Evolutionary conservation across 1,140 invertebrate species (phyloP), one percentile per base, ranked within the genome.

Genomic region (Pantala flavescens): DNA sequence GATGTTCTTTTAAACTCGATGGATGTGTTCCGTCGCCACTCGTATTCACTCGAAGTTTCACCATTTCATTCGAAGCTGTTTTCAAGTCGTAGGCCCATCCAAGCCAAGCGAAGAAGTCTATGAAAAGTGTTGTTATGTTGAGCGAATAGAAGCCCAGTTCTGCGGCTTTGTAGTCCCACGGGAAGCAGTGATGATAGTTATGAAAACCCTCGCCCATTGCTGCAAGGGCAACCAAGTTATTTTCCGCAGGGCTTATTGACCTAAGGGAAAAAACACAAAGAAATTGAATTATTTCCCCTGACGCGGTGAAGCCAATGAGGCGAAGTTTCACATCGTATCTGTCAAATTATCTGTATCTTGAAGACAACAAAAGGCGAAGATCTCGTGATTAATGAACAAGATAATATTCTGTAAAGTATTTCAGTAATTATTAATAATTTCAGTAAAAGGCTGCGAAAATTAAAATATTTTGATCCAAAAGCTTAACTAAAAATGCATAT

Each of bases 101-200:
- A 23, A 88, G 75, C 19, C 74, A 71, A 9, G 83, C 82, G 77
- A 83, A 82, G 12, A 82, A 78, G 77, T 87, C 85, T 75, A 88
- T 86, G 76, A 89, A 84, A 0, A 85, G 71, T 0, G 89, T 91
- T 0, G 90, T 92, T 0, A 81, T 3, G 75, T 89, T 89, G 0
- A 87, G 71, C 19, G 78, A 75, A 71, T 85, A 85, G 70, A 80
- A 75, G 0, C 84, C 84, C 0, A 90, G 79, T 72, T 85, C 84
- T 82, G 83, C 83, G 1, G 84, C 81, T n/a, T 80, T 77, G 76
- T 85, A 85, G 79, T 88, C 87, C 75, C 84, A 83, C 0, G 87
- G 87, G 79, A 89, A 89, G 0, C 83, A 84, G 77, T 88, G 87
- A 76, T 88, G 87, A 79, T 87, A 90, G 79, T 89, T 87, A 78